Percentiles rank a stretch among this genome's conserved stretches.
Conservation (phyloP, 2,113 vertebrate genomes). For the Crypturellus undulatus region DNA sequence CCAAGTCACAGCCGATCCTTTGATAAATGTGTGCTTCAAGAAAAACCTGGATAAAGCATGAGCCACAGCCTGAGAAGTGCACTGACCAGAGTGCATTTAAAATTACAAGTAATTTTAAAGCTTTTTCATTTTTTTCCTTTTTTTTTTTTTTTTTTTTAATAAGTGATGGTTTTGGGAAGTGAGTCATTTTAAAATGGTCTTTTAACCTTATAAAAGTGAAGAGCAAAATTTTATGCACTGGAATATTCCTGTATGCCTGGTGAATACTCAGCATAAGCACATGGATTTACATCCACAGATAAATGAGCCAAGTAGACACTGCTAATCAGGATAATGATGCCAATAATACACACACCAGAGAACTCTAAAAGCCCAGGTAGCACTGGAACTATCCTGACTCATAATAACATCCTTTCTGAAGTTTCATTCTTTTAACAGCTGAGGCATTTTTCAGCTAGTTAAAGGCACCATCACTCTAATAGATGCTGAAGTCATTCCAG, state of each 20-base stretch:
- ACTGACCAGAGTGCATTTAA: neutral
- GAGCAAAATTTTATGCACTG: neutral
- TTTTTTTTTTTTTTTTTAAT: neutral
- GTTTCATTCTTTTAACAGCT: constrained; percentile 46
- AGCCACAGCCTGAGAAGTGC: neutral
- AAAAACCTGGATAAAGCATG: neutral
- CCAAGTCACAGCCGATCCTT: neutral
- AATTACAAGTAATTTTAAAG: neutral
- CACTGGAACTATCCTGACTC: neutral
- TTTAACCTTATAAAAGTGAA: constrained; percentile 7
- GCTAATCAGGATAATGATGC: constrained; percentile 45
- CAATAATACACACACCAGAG: constrained; percentile 34
- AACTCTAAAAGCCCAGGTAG: constrained; percentile 28
- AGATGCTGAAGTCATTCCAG: constrained; percentile 33
- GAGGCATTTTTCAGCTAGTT: constrained; percentile 33
- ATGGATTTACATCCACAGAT: constrained; percentile 7
- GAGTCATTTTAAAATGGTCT: neutral
- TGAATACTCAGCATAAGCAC: neutral
- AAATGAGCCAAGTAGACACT: constrained; percentile 38
- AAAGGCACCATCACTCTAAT: constrained; percentile 14
- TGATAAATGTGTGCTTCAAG: neutral
- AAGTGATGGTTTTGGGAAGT: neutral
- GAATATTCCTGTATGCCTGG: neutral
- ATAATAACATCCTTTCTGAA: constrained; percentile 4
- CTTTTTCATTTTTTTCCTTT: neutral